Evolutionary conservation across 2,797 vertebrate species (phyloP).

Genomic region (Xerus rutilus): DNA sequence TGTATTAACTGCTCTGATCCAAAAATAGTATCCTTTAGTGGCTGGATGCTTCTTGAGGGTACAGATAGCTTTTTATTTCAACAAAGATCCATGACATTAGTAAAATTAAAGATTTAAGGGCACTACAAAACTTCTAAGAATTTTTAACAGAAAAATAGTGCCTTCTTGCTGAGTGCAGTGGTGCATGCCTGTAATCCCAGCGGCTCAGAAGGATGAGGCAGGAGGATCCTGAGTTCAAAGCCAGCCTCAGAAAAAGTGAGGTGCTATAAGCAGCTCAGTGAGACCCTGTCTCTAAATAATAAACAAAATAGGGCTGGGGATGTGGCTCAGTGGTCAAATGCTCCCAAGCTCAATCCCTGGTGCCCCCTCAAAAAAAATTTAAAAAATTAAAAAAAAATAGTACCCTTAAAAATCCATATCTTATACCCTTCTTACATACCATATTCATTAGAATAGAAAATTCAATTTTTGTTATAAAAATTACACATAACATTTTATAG

Average conservation of each 20-base stretch:
- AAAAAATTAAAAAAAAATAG: background rate
- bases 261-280: too few species aligned
- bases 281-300: too few species aligned
- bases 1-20: constrained; percentile 10
- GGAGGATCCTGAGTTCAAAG: too few species aligned
- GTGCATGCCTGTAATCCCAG: too few species aligned
- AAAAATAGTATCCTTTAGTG: background rate
- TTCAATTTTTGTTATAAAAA: constrained; percentile 6
- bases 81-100: background rate
- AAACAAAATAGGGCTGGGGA: too few species aligned
- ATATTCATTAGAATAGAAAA: constrained; percentile 40
- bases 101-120: constrained; percentile 33
- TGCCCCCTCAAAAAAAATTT: too few species aligned
- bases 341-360: too few species aligned
- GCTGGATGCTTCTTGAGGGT: background rate
- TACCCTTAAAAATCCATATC: background rate
- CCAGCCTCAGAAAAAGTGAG: too few species aligned
- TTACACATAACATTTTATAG: background rate
- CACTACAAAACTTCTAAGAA: constrained; percentile 19
- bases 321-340: too few species aligned
- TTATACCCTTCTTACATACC: background rate
- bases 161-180: too few species aligned
- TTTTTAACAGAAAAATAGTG: constrained; percentile 40
- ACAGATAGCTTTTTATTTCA: constrained; percentile 16
- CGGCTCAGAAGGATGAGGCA: too few species aligned